These are phyloP conservation scores for Coptodon rendalli DNA, from an alignment of 2,113 vertebrate genomes.

Conservation along the genomic window DNA sequence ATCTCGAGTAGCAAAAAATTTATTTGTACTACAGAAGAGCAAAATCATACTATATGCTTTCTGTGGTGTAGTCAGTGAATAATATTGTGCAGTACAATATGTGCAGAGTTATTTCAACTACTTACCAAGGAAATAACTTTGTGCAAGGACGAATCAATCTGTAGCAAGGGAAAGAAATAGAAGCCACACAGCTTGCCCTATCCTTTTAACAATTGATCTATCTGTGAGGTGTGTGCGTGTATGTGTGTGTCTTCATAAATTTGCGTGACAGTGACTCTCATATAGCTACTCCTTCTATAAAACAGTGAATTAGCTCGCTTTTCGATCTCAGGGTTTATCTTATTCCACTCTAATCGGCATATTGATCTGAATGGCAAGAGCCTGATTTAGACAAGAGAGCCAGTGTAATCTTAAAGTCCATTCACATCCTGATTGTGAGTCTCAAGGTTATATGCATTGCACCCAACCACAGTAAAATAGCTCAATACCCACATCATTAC, in stretches of 20 bases:
- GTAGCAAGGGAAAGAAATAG: neutral
- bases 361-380: constrained; percentile 63
- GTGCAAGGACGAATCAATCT: constrained; percentile 35
- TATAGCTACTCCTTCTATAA: constrained; percentile 27
- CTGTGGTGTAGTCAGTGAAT: neutral
- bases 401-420: constrained; percentile 61
- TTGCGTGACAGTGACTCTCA: constrained; percentile 2
- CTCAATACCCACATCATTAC: neutral
- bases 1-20: neutral
- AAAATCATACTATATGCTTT: neutral
- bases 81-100: neutral
- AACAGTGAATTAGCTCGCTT: constrained; percentile 53
- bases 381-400: constrained; percentile 53
- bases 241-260: neutral
- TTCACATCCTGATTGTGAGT: constrained; percentile 57
- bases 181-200: neutral
- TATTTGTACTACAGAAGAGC: neutral
- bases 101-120: neutral
- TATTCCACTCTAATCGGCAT: constrained; percentile 65
- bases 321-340: constrained; percentile 66
- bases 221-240: neutral
- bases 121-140: constrained; percentile 39
- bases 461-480: neutral
- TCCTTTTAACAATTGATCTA: constrained; percentile 23
- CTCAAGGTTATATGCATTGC: constrained; percentile 63